Evolutionary conservation across 2,113 vertebrate species (phyloP).

Genomic region (Nymphicus hollandicus): DNA sequence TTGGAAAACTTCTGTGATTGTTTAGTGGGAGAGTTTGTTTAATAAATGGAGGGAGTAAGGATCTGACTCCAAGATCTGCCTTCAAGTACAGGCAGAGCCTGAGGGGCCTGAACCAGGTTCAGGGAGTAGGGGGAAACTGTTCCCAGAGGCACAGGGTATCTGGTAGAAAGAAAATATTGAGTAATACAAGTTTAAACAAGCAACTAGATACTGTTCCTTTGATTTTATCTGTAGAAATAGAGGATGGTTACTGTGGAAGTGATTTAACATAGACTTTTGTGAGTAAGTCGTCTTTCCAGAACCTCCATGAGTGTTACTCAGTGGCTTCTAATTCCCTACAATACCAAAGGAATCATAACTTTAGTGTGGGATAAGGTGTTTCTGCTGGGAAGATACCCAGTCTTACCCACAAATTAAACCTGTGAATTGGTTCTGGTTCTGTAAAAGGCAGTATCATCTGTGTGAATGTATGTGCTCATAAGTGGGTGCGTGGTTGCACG

Average conservation of each 20-base stretch:
- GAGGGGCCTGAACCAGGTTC: background rate
- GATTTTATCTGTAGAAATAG: background rate
- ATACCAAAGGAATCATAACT: background rate
- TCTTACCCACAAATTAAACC: background rate
- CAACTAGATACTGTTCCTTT: background rate
- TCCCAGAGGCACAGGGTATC: background rate
- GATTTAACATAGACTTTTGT: background rate
- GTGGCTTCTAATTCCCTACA: background rate
- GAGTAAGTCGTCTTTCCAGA: background rate
- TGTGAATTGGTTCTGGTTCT: background rate
- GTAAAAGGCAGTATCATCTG: background rate
- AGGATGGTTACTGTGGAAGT: background rate
- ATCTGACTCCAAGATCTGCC: background rate
- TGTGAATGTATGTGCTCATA: background rate
- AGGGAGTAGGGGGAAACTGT: background rate
- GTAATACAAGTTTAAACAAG: background rate
- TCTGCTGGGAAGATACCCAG: background rate
- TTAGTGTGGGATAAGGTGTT: background rate
- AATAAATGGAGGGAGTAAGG: background rate
- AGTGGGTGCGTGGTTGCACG: background rate
- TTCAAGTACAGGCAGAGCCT: background rate
- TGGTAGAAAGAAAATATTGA: background rate
- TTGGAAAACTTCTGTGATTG: background rate
- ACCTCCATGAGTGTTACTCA: fast-evolving
- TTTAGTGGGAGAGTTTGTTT: background rate